Percentiles rank a stretch among this genome's conserved stretches.
Conservation (phyloP, 2,113 vertebrate species). For the Vanacampus margaritifer region DNA sequence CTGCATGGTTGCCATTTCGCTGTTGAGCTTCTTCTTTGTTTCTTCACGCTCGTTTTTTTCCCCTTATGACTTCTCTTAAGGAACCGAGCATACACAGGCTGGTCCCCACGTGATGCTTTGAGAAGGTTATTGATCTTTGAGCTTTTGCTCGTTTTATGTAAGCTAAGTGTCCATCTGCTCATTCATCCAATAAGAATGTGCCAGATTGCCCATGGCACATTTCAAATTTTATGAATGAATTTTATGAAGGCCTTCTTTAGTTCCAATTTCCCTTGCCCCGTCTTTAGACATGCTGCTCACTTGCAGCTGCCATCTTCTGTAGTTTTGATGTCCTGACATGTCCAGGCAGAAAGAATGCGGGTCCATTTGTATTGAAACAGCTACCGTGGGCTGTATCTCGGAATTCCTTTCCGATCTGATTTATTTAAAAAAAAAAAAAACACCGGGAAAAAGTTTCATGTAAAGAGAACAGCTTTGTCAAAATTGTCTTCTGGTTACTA, state of each 20-base stretch:
- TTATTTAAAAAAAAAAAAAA: no score
- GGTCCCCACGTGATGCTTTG: neutral
- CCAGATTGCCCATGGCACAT: neutral
- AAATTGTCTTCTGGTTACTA: no score
- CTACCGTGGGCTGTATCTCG: neutral
- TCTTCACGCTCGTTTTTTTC: conserved; percentile 2
- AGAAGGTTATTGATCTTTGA: neutral
- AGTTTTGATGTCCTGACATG: neutral
- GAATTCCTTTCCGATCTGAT: neutral
- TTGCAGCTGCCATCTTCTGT: neutral
- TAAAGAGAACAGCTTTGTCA: no score
- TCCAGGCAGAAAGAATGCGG: neutral
- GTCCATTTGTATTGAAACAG: neutral
- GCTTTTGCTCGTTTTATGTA: neutral
- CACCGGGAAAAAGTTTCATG: no score
- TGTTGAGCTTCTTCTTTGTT: conserved; percentile 4
- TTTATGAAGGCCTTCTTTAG: neutral
- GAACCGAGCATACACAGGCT: neutral
- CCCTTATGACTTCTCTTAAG: neutral
- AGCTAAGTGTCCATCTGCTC: neutral
- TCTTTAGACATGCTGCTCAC: no score
- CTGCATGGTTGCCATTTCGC: conserved; percentile 9
- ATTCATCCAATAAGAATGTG: neutral
- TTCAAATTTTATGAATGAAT: neutral
- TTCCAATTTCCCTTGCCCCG: no score